phyloP scores from a whole-genome alignment of 2,888 invertebrate genomes.

The Luperina nickerlii region DNA sequence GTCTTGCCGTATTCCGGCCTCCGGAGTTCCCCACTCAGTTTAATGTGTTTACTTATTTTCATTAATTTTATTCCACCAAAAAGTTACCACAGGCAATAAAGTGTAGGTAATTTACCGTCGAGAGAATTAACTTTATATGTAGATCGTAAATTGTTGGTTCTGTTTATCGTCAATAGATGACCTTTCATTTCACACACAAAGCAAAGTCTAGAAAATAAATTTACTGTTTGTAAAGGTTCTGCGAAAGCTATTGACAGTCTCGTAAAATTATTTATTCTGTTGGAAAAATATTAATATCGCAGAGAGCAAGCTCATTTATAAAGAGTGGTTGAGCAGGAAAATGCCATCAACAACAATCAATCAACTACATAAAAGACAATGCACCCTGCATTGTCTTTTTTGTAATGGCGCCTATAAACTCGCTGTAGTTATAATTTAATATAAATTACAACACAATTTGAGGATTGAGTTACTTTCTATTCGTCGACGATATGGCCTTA shows the following conservation, averaged over 20 bases:
- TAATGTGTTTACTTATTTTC: slow-evolving; percentile 71
- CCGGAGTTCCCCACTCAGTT: slow-evolving; percentile 65
- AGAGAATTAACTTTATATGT: slow-evolving; percentile 58
- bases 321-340: slow-evolving; percentile 20
- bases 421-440: slow-evolving; percentile 17
- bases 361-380: no score
- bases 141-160: slow-evolving; percentile 59
- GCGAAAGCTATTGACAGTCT: slow-evolving; percentile 45
- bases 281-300: slow-evolving; percentile 36
- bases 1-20: slow-evolving; percentile 64
- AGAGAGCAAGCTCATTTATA: slow-evolving; percentile 27
- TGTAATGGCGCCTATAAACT: slow-evolving; percentile 28
- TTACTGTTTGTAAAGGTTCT: slow-evolving; percentile 27
- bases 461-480: background rate
- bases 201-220: slow-evolving; percentile 22
- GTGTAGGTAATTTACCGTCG: slow-evolving; percentile 57
- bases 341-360: no score
- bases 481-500: background rate
- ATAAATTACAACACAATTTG: slow-evolving; percentile 16
- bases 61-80: slow-evolving; percentile 66
- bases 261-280: slow-evolving; percentile 35
- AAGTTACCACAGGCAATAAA: slow-evolving; percentile 64
- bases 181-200: slow-evolving; percentile 37
- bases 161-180: slow-evolving; percentile 52
- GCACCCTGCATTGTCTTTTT: slow-evolving; percentile 43